Evolutionary conservation across 2,888 invertebrate genomes (phyloP).

Genomic region (Eupithecia exiguata): DNA sequence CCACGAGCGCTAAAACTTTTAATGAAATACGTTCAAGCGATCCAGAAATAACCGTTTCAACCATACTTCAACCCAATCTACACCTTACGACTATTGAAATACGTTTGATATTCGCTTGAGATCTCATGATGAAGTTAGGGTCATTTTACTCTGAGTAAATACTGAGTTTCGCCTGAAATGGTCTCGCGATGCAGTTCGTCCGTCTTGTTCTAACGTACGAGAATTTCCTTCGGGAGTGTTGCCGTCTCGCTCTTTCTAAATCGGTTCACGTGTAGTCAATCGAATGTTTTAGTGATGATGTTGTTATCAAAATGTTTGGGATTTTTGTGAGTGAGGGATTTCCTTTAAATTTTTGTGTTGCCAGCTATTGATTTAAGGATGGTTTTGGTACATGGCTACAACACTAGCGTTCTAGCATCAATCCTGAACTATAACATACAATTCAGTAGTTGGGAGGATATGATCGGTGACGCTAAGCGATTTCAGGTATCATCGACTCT

Average conservation of each 20-base stretch:
- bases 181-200: conserved; percentile 17
- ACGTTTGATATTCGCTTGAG: conserved; percentile 1
- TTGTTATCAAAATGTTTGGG: conserved; percentile 20
- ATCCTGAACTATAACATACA: too few relatives aligned
- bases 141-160: background rate
- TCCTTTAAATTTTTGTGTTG: background rate
- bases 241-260: conserved; percentile 56
- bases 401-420: too few relatives aligned
- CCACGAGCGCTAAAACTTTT: background rate
- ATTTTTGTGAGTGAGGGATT: background rate
- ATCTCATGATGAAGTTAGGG: background rate
- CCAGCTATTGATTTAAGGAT: background rate
- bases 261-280: conserved; percentile 63
- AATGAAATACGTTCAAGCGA: conserved; percentile 7
- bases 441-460: too few relatives aligned
- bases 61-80: background rate
- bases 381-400: too few relatives aligned
- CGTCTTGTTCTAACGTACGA: conserved; percentile 45
- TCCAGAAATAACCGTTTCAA: conserved; percentile 2
- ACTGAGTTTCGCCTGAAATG: conserved; percentile 17
- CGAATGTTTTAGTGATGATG: conserved; percentile 56
- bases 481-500: too few relatives aligned
- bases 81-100: background rate
- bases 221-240: conserved; percentile 36
- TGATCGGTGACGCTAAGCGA: too few relatives aligned